Evolutionary conservation across 2,797 vertebrate genomes (phyloP), one percentile per base, ranked within the genome.

Genomic region (Eptatretus atami): DNA sequence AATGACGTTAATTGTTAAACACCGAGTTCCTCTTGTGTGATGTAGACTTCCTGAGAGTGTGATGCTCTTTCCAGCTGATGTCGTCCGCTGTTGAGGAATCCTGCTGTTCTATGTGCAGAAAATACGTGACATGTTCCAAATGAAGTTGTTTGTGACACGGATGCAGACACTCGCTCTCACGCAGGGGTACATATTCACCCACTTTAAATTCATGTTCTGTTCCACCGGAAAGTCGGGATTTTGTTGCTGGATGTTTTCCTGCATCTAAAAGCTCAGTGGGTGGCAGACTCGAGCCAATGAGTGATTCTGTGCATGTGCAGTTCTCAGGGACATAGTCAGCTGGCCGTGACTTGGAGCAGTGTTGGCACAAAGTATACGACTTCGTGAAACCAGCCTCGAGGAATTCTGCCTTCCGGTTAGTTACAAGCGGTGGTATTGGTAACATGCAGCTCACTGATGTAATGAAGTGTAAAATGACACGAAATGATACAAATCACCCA

Each of bases 91-190:
- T 92, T 0, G 86, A 98, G 69, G 90, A 53, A 94, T 95, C 70
- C 76, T 98, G 71, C 85, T 86, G 71, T 98, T 98, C 77, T 95
- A 98, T 74, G 80, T 78, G 1, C 84, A 94, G 75, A 83, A 95
- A 68, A 82, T 98, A 68, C 74, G 88, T 66, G 90, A 98, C 69
- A 77, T 93, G 57, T 95, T 98, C 73, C 87, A 88, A 72, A 93
- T 98, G 90, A 95, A 94, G 70, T 80, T 98, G 31, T 98, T 98
- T 3, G 90, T 98, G 63, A 95, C 74, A 95, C 86, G 0, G 90
- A 98, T 0, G 82, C 88, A 1, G 88, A 95, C 72, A 98, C 88
- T 1, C 78, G 88, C 31, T 98, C 52, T 94, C 87, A 2, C 82
- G 86, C 67, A 77, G 86, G 80, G 86, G 86, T 92, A 68, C 72